Evolutionary conservation across 2,113 vertebrate species (phyloP).

Genomic region (Romanogobio albipinnatus): DNA sequence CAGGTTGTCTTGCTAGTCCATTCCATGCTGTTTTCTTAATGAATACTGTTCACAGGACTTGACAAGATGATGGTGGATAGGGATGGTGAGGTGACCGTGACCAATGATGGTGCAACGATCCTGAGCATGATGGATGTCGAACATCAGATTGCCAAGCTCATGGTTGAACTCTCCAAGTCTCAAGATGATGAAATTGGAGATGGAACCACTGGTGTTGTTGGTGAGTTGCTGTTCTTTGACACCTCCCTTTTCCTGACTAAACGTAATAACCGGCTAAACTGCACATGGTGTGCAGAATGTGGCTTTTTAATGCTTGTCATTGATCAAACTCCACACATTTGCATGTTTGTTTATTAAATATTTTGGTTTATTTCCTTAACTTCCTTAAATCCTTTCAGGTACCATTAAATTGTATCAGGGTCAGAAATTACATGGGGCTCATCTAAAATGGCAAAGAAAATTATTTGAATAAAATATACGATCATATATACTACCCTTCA

Average conservation of each 20-base stretch:
- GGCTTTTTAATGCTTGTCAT: neutral
- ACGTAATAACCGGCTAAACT: neutral
- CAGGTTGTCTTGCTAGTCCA: neutral
- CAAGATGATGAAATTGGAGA: slow-evolving; percentile 99
- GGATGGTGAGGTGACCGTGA: slow-evolving; percentile 96
- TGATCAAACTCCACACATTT: neutral
- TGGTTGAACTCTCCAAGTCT: slow-evolving; percentile 97
- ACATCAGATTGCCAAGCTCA: slow-evolving; percentile 96
- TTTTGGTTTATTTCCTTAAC: neutral
- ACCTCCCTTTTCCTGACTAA: neutral
- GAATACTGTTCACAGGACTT: slow-evolving; percentile 78
- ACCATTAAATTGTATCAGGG: neutral
- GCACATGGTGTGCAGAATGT: neutral
- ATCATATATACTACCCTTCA: too few relatives aligned
- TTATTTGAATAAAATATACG: too few relatives aligned
- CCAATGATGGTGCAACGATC: slow-evolving; percentile 99
- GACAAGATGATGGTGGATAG: slow-evolving; percentile 99
- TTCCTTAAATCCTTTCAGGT: neutral
- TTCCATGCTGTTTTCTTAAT: neutral
- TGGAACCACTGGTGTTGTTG: slow-evolving; percentile 97
- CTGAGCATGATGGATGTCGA: slow-evolving; percentile 99
- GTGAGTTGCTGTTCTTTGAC: slow-evolving; percentile 67
- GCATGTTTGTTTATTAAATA: neutral
- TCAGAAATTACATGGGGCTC: neutral
- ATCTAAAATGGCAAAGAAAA: neutral